These are phyloP conservation scores for Aurelia coerulea DNA, from an alignment of 30 jellyfish, hydroid and myxozoan genomes.

Conservation along the genomic window DNA sequence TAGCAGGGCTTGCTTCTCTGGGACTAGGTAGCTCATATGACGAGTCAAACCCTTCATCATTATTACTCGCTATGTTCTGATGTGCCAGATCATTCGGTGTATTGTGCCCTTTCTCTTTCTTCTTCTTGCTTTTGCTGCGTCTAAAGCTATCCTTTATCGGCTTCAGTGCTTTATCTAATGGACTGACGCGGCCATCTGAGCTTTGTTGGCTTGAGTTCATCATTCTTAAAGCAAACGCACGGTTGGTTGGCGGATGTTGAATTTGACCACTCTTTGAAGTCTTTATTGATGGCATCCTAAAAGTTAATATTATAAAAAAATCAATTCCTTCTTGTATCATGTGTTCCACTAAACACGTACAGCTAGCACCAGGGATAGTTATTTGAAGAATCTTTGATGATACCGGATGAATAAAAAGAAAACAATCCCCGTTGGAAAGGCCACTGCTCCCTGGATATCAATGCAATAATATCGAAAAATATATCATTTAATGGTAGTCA, in stretches of 20 bases:
- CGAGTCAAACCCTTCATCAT: constrained; percentile 13
- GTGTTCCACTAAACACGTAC: too few relatives aligned
- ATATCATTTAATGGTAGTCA: too few relatives aligned
- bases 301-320: too few relatives aligned
- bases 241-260: constrained; percentile 76
- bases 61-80: not conserved
- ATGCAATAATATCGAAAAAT: too few relatives aligned
- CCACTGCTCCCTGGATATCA: too few relatives aligned
- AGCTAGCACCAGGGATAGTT: too few relatives aligned
- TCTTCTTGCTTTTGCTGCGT: constrained; percentile 22
- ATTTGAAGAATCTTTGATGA: too few relatives aligned
- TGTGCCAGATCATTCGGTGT: constrained; percentile 13
- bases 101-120: constrained; percentile 10
- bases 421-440: too few relatives aligned
- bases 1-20: not conserved
- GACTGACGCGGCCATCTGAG: constrained; percentile 71
- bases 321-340: too few relatives aligned
- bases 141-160: constrained; percentile 69
- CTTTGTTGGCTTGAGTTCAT: constrained; percentile 55
- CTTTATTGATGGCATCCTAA: constrained; percentile 76
- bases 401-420: too few relatives aligned
- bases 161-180: constrained; percentile 80
- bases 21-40: not conserved
- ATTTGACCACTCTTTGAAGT: constrained; percentile 19
- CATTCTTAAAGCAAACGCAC: constrained; percentile 82